phyloP scores from a whole-genome alignment of 2,888 invertebrate genomes.

The Mantis religiosa region DNA sequence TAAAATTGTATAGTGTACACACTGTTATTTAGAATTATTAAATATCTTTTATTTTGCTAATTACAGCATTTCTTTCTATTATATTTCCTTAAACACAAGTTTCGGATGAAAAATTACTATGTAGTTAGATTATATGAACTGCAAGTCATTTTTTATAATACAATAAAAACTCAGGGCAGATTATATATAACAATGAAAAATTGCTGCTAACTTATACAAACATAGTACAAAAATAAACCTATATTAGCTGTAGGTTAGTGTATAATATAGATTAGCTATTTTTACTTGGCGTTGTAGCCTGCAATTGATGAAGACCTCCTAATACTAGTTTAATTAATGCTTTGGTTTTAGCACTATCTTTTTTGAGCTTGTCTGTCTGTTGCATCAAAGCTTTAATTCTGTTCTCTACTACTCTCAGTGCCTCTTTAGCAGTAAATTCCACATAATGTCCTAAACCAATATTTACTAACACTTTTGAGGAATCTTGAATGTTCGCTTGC shows the following conservation, averaged over 20 bases:
- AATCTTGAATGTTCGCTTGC: constrained; percentile 66
- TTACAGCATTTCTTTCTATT: too few species aligned
- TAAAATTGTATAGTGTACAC: too few species aligned
- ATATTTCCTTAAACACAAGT: too few species aligned
- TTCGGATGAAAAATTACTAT: too few species aligned
- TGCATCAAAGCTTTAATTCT: constrained; percentile 62
- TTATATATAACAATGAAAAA: too few species aligned
- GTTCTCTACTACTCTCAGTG: constrained; percentile 63
- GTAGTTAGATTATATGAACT: too few species aligned
- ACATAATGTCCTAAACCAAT: constrained; percentile 73
- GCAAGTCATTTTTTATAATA: too few species aligned
- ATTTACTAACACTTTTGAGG: constrained; percentile 63
- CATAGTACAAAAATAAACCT: too few species aligned
- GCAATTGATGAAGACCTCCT: constrained; percentile 61
- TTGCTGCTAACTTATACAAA: too few species aligned
- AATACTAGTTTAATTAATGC: constrained; percentile 75
- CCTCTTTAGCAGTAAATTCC: constrained; percentile 68
- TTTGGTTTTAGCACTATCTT: constrained; percentile 66
- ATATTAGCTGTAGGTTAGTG: not conserved
- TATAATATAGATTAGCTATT: not conserved
- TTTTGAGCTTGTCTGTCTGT: constrained; percentile 58
- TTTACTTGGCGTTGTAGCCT: constrained; percentile 36
- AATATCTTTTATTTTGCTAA: too few species aligned
- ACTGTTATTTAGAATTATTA: too few species aligned
- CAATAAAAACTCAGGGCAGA: too few species aligned